Conservation (phyloP, 2,888 invertebrate species). For the Ligdia adustata region DNA sequence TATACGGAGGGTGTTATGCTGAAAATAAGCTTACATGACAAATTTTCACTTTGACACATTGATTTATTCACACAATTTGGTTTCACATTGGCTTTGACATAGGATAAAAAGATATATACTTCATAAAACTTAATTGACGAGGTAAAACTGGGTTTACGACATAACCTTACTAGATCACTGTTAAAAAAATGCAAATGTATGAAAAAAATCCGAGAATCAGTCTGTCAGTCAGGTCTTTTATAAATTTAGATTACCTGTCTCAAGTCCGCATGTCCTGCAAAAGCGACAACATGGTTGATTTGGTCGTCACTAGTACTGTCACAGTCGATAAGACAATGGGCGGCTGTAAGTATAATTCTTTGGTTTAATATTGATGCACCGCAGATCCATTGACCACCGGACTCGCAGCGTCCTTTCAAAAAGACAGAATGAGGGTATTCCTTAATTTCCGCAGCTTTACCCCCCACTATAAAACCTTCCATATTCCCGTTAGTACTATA, state of each 20-base stretch:
- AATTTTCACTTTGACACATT: too few species aligned
- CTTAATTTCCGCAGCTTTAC: neutral
- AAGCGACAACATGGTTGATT: too few species aligned
- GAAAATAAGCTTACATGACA: slow-evolving; percentile 11
- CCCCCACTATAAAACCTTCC: slow-evolving; percentile 8
- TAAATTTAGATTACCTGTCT: slow-evolving; percentile 8
- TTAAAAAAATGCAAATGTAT: too few species aligned
- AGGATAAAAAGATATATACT: too few species aligned
- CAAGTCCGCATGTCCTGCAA: slow-evolving; percentile 9
- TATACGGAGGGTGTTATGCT: slow-evolving; percentile 11
- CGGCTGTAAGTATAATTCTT: slow-evolving; percentile 5
- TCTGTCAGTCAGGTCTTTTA: too few species aligned
- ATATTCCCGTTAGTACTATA: neutral
- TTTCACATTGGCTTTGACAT: too few species aligned
- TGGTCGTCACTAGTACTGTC: neutral
- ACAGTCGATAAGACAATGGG: slow-evolving; percentile 1
- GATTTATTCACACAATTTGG: too few species aligned
- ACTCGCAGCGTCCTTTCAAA: neutral
- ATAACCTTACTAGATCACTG: too few species aligned
- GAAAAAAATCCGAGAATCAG: too few species aligned
- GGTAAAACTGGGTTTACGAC: too few species aligned
- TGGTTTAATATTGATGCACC: slow-evolving; percentile 9
- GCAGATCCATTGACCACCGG: neutral
- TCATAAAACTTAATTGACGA: too few species aligned
- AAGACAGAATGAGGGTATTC: slow-evolving; percentile 4